Evolutionary conservation across 2,888 invertebrate genomes (phyloP).

Genomic region (Thereva nobilitata): DNA sequence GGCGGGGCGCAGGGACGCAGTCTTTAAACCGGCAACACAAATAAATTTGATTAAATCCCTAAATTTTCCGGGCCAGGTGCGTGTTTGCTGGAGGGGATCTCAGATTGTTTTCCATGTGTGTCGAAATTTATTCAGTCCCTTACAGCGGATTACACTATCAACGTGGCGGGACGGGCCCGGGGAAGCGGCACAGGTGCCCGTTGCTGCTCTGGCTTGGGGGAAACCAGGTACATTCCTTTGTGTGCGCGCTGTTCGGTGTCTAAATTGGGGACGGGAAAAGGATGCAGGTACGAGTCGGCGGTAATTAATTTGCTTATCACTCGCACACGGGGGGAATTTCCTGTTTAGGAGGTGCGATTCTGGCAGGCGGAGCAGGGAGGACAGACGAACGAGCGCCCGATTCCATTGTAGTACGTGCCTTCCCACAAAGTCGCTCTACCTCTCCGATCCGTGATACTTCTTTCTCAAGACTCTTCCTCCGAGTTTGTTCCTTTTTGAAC

Average conservation of each 20-base stretch:
- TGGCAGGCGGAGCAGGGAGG: too few relatives aligned
- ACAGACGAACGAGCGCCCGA: too few relatives aligned
- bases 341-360: too few relatives aligned
- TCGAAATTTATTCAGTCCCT: not conserved
- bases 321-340: constrained; percentile 1
- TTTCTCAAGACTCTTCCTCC: too few relatives aligned
- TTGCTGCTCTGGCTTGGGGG: not conserved
- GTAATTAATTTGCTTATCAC: constrained; percentile 24
- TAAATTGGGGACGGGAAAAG: not conserved
- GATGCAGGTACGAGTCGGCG: constrained; percentile 22
- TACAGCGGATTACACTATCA: not conserved
- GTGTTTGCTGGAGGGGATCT: constrained; percentile 20
- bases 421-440: too few relatives aligned
- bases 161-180: not conserved
- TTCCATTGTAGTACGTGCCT: too few relatives aligned
- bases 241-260: not conserved
- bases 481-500: too few relatives aligned
- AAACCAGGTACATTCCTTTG: not conserved
- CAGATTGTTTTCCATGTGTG: constrained; percentile 27
- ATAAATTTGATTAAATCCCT: constrained; percentile 37
- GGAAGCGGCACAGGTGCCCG: not conserved
- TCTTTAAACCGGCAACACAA: constrained; percentile 21
- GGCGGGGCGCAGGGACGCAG: not conserved
- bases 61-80: constrained; percentile 29
- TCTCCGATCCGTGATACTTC: too few relatives aligned